Percentiles rank a stretch among this genome's conserved stretches.
phyloP scores from a whole-genome alignment of 2,113 vertebrate species.

The Otus sunia region DNA sequence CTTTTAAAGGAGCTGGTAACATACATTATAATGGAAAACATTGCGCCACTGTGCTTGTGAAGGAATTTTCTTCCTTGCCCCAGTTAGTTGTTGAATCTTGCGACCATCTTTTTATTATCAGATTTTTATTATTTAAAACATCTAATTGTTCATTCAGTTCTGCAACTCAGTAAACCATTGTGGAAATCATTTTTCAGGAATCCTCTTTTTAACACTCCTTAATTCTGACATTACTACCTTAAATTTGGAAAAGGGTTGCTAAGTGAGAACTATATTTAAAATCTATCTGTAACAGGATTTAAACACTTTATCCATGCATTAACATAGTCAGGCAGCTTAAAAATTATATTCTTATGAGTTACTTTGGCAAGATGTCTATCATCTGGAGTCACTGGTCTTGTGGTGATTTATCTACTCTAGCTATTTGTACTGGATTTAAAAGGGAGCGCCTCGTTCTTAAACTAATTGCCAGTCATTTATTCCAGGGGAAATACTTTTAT shows the following conservation, averaged over 20 bases:
- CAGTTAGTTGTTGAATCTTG: neutral
- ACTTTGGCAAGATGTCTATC: slow-evolving; percentile 10
- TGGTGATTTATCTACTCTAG: slow-evolving; percentile 2
- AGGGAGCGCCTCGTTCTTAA: slow-evolving; percentile 5
- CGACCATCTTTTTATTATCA: neutral
- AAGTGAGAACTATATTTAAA: neutral
- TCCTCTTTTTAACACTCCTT: neutral
- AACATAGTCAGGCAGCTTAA: slow-evolving; percentile 7
- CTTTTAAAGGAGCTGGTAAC: neutral
- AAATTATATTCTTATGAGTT: slow-evolving; percentile 3
- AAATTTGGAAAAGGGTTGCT: slow-evolving; percentile 19
- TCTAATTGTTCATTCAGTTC: neutral
- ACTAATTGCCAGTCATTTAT: slow-evolving; percentile 30
- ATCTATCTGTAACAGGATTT: neutral
- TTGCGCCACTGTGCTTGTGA: neutral
- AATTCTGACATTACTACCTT: neutral
- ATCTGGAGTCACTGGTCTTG: neutral
- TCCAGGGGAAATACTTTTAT: slow-evolving; percentile 21
- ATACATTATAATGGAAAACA: neutral
- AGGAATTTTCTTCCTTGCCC: neutral
- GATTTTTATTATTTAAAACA: neutral
- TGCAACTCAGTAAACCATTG: neutral
- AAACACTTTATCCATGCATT: neutral
- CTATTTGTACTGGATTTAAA: slow-evolving; percentile 49
- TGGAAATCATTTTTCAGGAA: neutral